phyloP scores from a whole-genome alignment of 2,888 invertebrate species.

The Ceriagrion tenellum region DNA sequence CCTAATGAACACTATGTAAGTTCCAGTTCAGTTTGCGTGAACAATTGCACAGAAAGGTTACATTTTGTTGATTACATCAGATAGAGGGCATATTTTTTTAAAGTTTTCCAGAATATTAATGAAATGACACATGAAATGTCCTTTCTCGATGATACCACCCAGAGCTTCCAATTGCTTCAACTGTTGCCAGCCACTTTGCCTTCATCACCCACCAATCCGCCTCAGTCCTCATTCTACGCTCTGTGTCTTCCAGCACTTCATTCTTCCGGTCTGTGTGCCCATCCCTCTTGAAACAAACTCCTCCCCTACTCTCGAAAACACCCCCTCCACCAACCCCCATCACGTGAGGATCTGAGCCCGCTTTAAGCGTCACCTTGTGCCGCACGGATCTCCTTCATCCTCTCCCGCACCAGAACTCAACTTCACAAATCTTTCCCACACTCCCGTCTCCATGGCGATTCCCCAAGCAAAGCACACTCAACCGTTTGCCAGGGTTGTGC shows the following conservation, averaged over 20 bases:
- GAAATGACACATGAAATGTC: too few species aligned
- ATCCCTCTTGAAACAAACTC: not conserved
- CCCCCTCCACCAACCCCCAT: not conserved
- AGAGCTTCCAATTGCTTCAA: conserved; percentile 45
- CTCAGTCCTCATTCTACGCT: not conserved
- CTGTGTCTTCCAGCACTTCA: not conserved
- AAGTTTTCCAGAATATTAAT: too few species aligned
- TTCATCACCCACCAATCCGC: not conserved
- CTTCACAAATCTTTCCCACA: not conserved
- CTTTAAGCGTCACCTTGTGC: not conserved
- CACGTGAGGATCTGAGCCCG: not conserved
- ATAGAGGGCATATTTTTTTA: too few species aligned
- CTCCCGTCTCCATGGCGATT: not conserved
- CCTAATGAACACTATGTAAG: too few species aligned
- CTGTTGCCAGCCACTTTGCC: conserved; percentile 56
- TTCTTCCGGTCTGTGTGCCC: not conserved
- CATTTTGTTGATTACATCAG: too few species aligned
- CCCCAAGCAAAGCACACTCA: not conserved
- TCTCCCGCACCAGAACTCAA: not conserved
- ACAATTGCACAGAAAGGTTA: too few species aligned
- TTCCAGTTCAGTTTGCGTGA: too few species aligned
- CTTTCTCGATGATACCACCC: too few species aligned
- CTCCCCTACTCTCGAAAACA: not conserved
- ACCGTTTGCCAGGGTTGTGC: too few species aligned
- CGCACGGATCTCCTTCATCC: not conserved